phyloP scores from a whole-genome alignment of 2,113 vertebrate genomes.

The Xyrauchen texanus region DNA sequence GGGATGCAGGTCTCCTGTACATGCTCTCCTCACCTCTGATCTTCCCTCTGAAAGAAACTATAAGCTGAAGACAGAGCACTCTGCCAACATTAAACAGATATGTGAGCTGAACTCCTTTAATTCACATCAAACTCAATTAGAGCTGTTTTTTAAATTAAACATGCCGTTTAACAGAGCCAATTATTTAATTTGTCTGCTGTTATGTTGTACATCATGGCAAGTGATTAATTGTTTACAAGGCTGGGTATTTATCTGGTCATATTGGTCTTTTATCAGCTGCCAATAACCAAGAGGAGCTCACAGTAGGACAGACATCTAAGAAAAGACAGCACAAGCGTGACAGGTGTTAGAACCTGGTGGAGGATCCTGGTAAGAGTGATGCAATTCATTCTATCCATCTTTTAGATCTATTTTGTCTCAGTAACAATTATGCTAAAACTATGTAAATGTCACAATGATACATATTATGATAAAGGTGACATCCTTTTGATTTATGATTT shows the following conservation, averaged over 20 bases:
- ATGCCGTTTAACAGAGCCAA: too few species aligned
- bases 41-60: conserved; percentile 32
- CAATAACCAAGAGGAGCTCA: conserved; percentile 53
- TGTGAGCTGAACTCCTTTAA: conserved; percentile 8
- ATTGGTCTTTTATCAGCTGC: conserved; percentile 26
- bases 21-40: conserved; percentile 77
- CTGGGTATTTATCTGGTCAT: neutral
- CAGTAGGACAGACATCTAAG: conserved; percentile 62
- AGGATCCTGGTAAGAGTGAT: conserved; percentile 63
- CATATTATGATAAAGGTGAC: neutral
- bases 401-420: neutral
- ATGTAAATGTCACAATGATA: neutral
- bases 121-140: neutral
- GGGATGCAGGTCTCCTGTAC: conserved; percentile 76
- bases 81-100: neutral
- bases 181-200: too few species aligned
- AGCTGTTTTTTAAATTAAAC: neutral
- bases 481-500: neutral
- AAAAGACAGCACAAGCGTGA: too few species aligned
- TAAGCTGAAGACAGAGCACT: conserved; percentile 11
- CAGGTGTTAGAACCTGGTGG: conserved; percentile 26
- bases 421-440: neutral
- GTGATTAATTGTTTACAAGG: neutral
- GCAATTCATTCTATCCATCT: too few species aligned
- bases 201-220: neutral